These are phyloP conservation scores for Myotis vivesi DNA, from an alignment of 2,797 vertebrate genomes.

Conservation along the genomic window DNA sequence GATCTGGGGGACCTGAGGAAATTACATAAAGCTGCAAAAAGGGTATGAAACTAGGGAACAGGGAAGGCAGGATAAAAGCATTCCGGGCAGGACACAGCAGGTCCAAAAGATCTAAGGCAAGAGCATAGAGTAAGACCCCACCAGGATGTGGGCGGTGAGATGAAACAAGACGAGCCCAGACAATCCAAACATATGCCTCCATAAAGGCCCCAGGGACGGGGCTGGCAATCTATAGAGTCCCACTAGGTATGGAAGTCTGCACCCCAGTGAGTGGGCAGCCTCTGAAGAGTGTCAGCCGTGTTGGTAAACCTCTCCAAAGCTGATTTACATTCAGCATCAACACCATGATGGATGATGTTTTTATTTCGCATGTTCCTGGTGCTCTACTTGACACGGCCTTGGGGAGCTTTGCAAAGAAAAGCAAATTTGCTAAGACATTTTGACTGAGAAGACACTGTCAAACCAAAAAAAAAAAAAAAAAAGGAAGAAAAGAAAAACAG, in stretches of 20 bases:
- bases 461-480: neutral
- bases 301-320: neutral
- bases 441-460: slow-evolving; percentile 43
- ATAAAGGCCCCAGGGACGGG: neutral
- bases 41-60: too few relatives aligned
- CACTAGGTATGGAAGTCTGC: neutral
- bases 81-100: neutral
- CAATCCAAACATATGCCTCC: neutral
- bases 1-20: neutral
- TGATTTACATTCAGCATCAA: slow-evolving; percentile 2
- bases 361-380: slow-evolving; percentile 7
- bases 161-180: neutral
- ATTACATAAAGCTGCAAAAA: neutral
- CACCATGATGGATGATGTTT: neutral
- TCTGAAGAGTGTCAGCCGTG: neutral
- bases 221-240: neutral
- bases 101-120: neutral
- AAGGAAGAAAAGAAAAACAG: neutral
- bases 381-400: neutral
- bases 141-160: neutral
- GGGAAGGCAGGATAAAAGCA: neutral
- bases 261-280: neutral
- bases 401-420: slow-evolving; percentile 35
- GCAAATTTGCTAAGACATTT: neutral
- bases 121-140: neutral